These are phyloP conservation scores for Bos taurus DNA, from an alignment of 2,113 vertebrate genomes.

Conservation along the genomic window DNA sequence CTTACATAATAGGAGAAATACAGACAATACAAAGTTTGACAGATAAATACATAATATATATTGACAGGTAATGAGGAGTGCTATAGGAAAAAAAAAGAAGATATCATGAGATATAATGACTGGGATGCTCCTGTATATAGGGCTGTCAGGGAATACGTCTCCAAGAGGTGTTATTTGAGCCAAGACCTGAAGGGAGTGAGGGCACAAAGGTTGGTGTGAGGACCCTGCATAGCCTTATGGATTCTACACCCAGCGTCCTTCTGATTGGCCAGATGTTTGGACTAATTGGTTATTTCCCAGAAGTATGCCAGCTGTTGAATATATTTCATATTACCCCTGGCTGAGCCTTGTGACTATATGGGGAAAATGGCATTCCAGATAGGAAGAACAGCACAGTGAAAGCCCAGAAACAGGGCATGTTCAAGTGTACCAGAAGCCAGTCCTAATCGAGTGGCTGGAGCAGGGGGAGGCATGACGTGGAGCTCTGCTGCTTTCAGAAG, in stretches of 20 bases:
- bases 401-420: not conserved
- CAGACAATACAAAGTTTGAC: not conserved
- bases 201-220: not conserved
- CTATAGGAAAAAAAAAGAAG: not conserved
- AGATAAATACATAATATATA: not conserved
- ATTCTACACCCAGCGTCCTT: not conserved
- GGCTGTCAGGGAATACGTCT: not conserved
- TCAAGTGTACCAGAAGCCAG: not conserved
- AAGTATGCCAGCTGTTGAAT: not conserved
- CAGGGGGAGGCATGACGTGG: not conserved
- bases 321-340: not conserved
- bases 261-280: not conserved
- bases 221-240: not conserved
- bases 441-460: not conserved
- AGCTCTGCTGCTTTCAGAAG: not conserved
- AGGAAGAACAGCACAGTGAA: not conserved
- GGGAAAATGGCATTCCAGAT: not conserved
- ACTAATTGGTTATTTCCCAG: not conserved
- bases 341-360: not conserved
- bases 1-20: not conserved
- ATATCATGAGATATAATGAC: not conserved
- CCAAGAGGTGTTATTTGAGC: not conserved
- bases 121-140: not conserved
- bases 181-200: not conserved
- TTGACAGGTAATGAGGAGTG: not conserved